Conservation (phyloP, 2,113 vertebrate genomes). For the Syngnathus scovelli region DNA sequence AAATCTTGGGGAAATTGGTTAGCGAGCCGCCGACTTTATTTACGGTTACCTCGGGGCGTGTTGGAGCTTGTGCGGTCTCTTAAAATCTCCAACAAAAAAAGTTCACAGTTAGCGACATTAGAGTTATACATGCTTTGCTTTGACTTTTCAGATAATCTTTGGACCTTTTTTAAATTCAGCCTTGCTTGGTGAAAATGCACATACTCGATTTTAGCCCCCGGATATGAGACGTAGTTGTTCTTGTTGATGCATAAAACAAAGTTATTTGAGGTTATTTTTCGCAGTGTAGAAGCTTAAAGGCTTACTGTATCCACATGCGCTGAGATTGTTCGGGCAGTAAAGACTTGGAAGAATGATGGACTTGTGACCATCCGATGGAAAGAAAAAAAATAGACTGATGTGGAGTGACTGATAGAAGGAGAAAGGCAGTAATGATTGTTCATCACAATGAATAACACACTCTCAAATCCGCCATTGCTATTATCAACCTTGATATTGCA, state of each 20-base stretch:
- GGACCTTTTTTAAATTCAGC: constrained; percentile 3
- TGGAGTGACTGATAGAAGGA: constrained; percentile 23
- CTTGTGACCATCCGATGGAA: constrained; percentile 54
- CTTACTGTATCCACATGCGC: constrained; percentile 39
- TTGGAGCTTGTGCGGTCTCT: constrained; percentile 30
- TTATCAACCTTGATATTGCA: constrained; percentile 42
- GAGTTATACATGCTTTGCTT: constrained; percentile 17
- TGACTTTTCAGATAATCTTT: constrained; percentile 30
- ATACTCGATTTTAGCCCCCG: constrained; percentile 8
- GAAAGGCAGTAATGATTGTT: constrained; percentile 47
- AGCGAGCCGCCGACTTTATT: constrained; percentile 32
- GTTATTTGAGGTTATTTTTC: constrained; percentile 35
- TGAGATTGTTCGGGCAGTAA: constrained; percentile 46
- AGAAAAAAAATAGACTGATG: constrained; percentile 25
- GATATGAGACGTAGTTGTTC: constrained; percentile 13
- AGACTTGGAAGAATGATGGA: constrained; percentile 65
- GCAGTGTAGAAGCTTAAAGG: constrained; percentile 48
- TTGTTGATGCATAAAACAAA: constrained; percentile 34
- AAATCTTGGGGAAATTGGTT: constrained; percentile 54
- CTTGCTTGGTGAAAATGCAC: constrained; percentile 20
- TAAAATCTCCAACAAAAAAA: constrained; percentile 10
- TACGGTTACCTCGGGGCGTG: constrained; percentile 47
- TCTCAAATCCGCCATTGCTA: constrained; percentile 54
- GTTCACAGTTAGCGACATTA: constrained; percentile 15
- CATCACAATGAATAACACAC: constrained; percentile 61